Base-by-base conservation (phyloP, 2,888 invertebrate species). In the Morinoia aosen region DNA sequence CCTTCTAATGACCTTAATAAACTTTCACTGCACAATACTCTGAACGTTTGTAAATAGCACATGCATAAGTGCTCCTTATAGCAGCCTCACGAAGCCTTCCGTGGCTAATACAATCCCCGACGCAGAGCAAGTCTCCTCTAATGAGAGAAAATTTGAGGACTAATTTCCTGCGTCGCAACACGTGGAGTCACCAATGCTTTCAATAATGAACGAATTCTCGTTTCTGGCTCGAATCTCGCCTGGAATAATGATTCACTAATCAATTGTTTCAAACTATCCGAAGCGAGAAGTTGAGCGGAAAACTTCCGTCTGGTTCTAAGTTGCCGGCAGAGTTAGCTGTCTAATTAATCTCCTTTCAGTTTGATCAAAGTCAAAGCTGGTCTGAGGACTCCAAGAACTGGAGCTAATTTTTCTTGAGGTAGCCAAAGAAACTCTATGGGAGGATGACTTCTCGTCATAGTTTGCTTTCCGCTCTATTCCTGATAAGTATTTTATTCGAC, bases 321-420 rank as follows among this genome's bases (percentile, higher is more conserved):
- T 76, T 76, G 76, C 25, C 33, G 12, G 76, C 76, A 76, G 25
- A 76, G 76, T 76, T 76, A 76, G 76, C 33, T 76, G 76, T 76
- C 76, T 76, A 76, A 76, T 76, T 76, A 76, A 76, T 76, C 76
- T 76, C 76, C 76, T 76, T 76, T 76, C 76, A 76, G 76, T 76
- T 76, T 76, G 76, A 76, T 76, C 33, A 76, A 76, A 76, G 76
- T 76, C 33, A 33, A 76, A 76, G 76, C 33, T 76, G 76, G 33
- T 76, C 76, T 25, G 76, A 76, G 33, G 19, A 16, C 8, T 33
- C 25, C 33, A 8, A 76, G 25, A 19, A 76, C 0, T 19, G 76
- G 76, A 76, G 76, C 76, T 76, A 76, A 76, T 76, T 76, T 76
- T 76, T 76, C 76, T 16, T 76, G 76, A 76, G 19, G 61, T 61